Base-by-base conservation (phyloP, 2,797 vertebrate species). In the Poeciliopsis turneri region DNA sequence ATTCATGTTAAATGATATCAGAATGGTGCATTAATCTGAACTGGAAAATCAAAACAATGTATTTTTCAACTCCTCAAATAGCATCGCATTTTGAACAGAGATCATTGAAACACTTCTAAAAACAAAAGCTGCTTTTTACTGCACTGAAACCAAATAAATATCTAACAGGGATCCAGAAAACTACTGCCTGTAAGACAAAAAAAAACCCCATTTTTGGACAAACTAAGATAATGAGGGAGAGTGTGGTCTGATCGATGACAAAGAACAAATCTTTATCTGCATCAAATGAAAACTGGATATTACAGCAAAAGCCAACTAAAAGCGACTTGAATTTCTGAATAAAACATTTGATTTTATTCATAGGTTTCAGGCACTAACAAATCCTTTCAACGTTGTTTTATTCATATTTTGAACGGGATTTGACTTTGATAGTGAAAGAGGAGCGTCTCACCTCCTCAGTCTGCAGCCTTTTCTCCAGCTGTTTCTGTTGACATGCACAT, bases 401-500 rank as follows among this genome's bases (percentile, higher is more conserved):
- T 43, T n/a, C 41, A 43, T 3, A 43, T 15, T 25, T 25, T 69
- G 23, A 1, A 69, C 11, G 2, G 39, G 66, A 43, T n/a, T 43
- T 6, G 7, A 18, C 43, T 28, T 46, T 30, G 13, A 45, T 10
- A 16, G 43, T 45, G n/a, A 70, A 70, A 45, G 68, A 70, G n/a
- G 18, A 76, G 53, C 28, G 18, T 28, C 9, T 5, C 80, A 96
- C 95, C 93, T 95, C 75, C 93, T 94, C 75, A 15, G 83, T 84
- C 72, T 90, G 86, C 43, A 90, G 84, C 53, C 90, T 87, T 77
- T 81, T 91, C 78, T 86, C 89, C 75, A 85, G 90, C 43, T 72
- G 89, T 87, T 93, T 87, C 25, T 94, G 93, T 59, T 96, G 84
- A 74, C 55, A 73, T 11, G 70, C 82, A 84, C 88, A 95, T 71